These are phyloP conservation scores for Galemys pyrenaicus DNA, from an alignment of 2,113 vertebrate species.

Conservation along the genomic window DNA sequence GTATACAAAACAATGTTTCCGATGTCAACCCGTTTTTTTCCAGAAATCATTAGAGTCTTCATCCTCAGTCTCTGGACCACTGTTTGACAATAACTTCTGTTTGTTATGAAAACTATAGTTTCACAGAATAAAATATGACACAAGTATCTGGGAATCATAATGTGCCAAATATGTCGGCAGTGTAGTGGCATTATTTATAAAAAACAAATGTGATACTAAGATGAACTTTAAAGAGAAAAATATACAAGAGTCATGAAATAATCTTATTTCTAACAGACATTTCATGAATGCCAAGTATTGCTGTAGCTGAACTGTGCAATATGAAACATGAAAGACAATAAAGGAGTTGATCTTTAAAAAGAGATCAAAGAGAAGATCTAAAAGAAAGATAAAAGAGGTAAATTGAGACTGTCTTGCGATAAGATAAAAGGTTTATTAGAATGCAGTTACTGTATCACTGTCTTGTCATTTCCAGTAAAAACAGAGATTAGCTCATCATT, in stretches of 20 bases:
- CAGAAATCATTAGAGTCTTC: conserved; percentile 27
- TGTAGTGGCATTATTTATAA: conserved; percentile 53
- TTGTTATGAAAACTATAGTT: conserved; percentile 58
- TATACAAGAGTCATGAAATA: conserved; percentile 17
- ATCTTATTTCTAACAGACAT: conserved; percentile 24
- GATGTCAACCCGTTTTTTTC: background rate
- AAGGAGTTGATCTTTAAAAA: background rate
- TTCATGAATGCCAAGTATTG: background rate
- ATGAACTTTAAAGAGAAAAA: conserved; percentile 29
- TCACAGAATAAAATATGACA: conserved; percentile 41
- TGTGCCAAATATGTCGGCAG: conserved; percentile 54
- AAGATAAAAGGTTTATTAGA: background rate
- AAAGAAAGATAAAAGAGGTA: background rate
- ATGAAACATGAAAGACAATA: background rate
- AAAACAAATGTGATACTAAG: conserved; percentile 51
- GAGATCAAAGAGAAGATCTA: background rate
- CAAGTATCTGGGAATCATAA: conserved; percentile 47
- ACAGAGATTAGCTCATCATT: background rate
- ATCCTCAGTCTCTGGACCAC: conserved; percentile 41
- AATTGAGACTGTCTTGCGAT: background rate
- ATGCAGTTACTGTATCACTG: background rate
- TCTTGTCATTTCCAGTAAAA: conserved; percentile 25
- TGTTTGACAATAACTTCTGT: conserved; percentile 66
- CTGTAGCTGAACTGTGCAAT: background rate
- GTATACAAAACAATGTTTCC: conserved; percentile 29